Conservation (phyloP, 1,140 invertebrate species). For the Bombus superbus region DNA sequence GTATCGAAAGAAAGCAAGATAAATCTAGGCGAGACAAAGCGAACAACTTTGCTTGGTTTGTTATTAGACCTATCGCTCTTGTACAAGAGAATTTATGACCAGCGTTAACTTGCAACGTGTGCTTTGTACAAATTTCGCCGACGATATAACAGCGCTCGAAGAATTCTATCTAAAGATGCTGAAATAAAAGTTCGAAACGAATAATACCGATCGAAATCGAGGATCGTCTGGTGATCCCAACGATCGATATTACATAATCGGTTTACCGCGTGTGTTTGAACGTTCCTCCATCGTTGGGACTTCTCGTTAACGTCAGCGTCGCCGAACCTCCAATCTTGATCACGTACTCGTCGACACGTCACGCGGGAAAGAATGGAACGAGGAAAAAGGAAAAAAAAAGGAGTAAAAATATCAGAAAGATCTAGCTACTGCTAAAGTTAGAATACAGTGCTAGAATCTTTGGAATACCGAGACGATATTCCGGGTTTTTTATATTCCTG, state of each 20-base stretch:
- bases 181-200: not conserved
- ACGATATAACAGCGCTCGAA: not conserved
- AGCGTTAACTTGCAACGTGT: not conserved
- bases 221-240: not conserved
- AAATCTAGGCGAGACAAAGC: not conserved
- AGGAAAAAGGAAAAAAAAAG: too few species aligned
- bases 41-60: not conserved
- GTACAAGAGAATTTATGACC: not conserved
- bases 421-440: too few species aligned
- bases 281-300: constrained; percentile 4
- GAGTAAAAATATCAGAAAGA: too few species aligned
- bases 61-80: not conserved
- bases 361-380: accelerated
- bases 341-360: not conserved
- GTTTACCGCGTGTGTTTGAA: not conserved
- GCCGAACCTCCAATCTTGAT: not conserved
- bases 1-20: not conserved
- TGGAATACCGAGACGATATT: too few species aligned
- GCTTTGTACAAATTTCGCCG: not conserved
- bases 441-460: too few species aligned
- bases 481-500: too few species aligned
- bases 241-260: constrained; percentile 25
- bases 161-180: not conserved
- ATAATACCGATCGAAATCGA: not conserved
- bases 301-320: constrained; percentile 17